phyloP scores from a whole-genome alignment of 2,888 invertebrate species.

The Limnephilus rhombicus region DNA sequence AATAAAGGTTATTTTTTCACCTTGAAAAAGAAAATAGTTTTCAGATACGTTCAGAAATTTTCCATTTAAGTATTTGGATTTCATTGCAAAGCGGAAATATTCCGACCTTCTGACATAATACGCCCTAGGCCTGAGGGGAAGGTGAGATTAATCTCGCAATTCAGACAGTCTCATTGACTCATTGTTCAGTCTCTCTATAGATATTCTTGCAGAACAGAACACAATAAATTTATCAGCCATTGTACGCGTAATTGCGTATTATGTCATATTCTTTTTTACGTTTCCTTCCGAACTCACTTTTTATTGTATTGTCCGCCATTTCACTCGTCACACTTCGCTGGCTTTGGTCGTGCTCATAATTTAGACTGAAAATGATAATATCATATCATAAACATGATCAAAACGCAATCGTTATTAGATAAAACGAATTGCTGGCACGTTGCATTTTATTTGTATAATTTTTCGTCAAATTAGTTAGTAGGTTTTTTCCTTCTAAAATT shows the following conservation, averaged over 20 bases:
- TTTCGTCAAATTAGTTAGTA: background rate
- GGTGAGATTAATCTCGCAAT: background rate
- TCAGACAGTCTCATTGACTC: background rate
- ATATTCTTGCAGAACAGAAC: background rate
- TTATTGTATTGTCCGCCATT: background rate
- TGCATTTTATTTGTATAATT: background rate
- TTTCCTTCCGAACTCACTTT: constrained; percentile 12
- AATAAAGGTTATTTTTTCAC: no score
- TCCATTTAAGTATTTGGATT: no score
- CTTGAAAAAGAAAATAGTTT: no score
- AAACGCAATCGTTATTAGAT: background rate
- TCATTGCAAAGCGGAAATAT: no score
- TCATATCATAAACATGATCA: background rate
- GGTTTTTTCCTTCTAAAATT: no score
- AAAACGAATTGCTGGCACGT: background rate
- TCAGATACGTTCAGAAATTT: no score
- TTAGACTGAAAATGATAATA: background rate
- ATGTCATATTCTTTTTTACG: constrained; percentile 4
- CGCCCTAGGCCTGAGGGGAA: background rate
- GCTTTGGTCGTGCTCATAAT: background rate
- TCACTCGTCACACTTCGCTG: background rate
- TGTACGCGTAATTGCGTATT: constrained; percentile 28
- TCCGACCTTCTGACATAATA: no score
- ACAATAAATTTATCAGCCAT: background rate
- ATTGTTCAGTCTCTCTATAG: background rate